These are phyloP conservation scores for Diachasma alloeum DNA, from an alignment of 1,140 invertebrate genomes.

Conservation along the genomic window DNA sequence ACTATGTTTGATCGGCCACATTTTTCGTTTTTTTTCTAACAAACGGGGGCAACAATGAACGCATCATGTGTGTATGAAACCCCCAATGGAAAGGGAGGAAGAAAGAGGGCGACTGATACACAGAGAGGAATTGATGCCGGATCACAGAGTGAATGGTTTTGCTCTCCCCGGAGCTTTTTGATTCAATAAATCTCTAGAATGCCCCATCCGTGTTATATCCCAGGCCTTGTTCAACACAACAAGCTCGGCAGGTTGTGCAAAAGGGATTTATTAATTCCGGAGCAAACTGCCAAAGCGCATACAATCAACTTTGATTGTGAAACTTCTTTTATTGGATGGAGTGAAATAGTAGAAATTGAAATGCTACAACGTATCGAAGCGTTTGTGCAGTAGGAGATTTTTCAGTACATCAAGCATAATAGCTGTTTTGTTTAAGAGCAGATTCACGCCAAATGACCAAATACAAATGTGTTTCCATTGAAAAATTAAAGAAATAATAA, in stretches of 20 bases:
- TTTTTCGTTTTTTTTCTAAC: background rate
- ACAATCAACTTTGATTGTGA: background rate
- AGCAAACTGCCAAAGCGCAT: background rate
- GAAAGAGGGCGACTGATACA: background rate
- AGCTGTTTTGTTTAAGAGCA: too few species aligned
- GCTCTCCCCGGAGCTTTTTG: conserved; percentile 39
- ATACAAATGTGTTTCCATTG: too few species aligned
- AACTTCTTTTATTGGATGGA: background rate
- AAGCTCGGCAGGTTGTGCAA: background rate
- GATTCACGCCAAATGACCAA: too few species aligned
- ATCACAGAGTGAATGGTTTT: background rate
- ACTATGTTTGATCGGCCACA: background rate
- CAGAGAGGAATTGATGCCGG: background rate
- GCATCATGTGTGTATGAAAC: background rate
- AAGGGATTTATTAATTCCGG: conserved; percentile 8
- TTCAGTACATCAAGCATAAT: too few species aligned
- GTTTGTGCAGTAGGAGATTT: background rate
- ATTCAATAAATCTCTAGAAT: conserved; percentile 45
- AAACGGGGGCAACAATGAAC: background rate
- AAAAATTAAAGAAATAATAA: too few species aligned
- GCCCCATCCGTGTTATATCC: conserved; percentile 17
- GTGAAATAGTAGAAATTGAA: background rate
- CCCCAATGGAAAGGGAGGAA: background rate
- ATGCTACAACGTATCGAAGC: background rate
- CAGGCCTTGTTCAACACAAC: background rate